A percentile compares a stretch with the other conserved stretches of the same genome.
phyloP scores from a whole-genome alignment of 1,140 invertebrate species.

The Bathynomus jamesi region DNA sequence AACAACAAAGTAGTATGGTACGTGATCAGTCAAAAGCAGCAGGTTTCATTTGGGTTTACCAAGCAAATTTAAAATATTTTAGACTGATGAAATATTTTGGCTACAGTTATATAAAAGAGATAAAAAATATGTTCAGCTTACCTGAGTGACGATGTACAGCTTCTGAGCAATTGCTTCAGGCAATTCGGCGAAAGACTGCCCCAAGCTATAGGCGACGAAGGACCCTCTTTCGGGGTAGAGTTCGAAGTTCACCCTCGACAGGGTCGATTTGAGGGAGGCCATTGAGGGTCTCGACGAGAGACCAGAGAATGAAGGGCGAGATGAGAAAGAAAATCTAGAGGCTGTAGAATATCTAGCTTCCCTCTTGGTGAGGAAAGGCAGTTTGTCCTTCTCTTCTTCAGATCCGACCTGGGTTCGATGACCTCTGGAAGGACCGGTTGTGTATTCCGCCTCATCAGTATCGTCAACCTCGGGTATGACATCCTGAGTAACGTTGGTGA shows the following conservation, averaged over 20 bases:
- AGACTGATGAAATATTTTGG: no score
- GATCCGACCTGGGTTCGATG: neutral
- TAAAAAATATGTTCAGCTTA: no score
- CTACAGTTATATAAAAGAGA: no score
- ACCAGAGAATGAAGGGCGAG: neutral
- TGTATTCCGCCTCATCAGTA: neutral
- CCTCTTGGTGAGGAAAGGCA: neutral
- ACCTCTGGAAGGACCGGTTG: neutral
- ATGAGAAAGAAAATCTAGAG: neutral
- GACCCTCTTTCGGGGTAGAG: slow-evolving; percentile 32
- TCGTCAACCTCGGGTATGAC: neutral
- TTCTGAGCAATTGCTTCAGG: slow-evolving; percentile 19
- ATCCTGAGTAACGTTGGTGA: neutral
- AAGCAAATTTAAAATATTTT: no score
- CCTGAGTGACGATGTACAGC: slow-evolving; percentile 35
- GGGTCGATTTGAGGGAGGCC: slow-evolving; percentile 27
- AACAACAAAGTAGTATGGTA: no score
- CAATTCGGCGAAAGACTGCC: slow-evolving; percentile 30
- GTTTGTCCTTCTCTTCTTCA: neutral
- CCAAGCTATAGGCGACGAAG: slow-evolving; percentile 27
- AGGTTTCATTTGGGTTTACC: no score
- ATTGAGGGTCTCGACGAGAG: slow-evolving; percentile 29
- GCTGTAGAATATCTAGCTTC: neutral
- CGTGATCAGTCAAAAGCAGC: no score
- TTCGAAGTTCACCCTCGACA: slow-evolving; percentile 30